phyloP scores from a whole-genome alignment of 2,113 vertebrate genomes.

The Heterochromis multidens region DNA sequence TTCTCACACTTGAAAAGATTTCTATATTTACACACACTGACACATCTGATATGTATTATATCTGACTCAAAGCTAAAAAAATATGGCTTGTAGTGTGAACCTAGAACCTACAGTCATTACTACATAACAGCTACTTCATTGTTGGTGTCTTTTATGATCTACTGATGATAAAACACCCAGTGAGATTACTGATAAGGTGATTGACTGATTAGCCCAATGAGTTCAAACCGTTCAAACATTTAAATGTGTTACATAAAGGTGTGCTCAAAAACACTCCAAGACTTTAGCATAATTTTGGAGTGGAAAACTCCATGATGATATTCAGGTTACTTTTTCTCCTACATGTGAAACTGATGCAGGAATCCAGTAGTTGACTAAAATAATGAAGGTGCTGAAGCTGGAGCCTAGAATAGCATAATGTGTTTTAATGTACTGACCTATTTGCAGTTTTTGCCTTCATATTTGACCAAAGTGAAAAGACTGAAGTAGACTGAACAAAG shows the following conservation, averaged over 20 bases:
- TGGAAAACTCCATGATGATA: fast-evolving
- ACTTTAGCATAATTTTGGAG: too few relatives aligned
- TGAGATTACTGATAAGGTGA: neutral
- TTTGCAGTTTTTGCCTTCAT: neutral
- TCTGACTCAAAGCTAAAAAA: neutral
- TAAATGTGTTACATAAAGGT: neutral
- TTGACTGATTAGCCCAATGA: neutral
- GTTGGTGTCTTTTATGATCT: neutral
- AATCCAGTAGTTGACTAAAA: neutral
- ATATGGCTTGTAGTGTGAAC: neutral
- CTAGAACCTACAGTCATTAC: neutral
- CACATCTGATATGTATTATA: neutral
- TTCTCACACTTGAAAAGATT: neutral
- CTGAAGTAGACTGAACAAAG: neutral
- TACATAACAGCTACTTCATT: neutral
- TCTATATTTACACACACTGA: neutral
- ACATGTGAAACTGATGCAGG: neutral
- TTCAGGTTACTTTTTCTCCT: neutral
- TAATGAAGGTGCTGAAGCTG: neutral
- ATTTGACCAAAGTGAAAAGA: neutral
- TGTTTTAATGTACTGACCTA: neutral
- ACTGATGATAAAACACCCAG: neutral
- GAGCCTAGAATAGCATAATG: neutral
- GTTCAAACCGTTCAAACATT: neutral
- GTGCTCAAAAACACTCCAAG: neutral